Evolutionary conservation across 92 coral and sea anemone genomes (phyloP).

Genomic region (Micromussa lordhowensis): DNA sequence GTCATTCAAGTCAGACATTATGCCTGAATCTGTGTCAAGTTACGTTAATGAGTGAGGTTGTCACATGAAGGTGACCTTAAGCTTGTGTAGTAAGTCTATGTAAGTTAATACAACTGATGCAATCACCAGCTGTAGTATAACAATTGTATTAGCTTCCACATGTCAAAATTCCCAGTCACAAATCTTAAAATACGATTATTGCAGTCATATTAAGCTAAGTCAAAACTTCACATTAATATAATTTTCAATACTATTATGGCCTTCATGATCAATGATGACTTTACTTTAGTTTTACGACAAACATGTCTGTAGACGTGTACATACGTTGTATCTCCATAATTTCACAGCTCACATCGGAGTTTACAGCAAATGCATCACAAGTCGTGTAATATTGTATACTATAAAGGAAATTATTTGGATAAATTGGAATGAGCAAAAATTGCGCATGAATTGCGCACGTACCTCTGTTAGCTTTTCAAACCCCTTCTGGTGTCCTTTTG

Average conservation of each 20-base stretch:
- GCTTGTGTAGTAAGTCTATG: not conserved
- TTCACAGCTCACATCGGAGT: not conserved
- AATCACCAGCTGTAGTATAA: not conserved
- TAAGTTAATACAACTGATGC: not conserved
- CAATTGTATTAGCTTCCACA: not conserved
- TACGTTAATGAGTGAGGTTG: not conserved
- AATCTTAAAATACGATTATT: not conserved
- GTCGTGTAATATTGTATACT: not conserved
- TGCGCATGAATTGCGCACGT: not conserved
- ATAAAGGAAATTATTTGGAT: not conserved
- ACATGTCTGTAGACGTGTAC: not conserved
- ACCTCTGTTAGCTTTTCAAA: conserved; percentile 98
- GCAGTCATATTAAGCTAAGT: not conserved
- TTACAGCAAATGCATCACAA: not conserved
- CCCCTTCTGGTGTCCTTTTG: conserved; percentile 99
- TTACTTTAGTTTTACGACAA: no score
- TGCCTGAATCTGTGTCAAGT: not conserved
- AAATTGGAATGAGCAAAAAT: not conserved
- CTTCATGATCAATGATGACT: not conserved
- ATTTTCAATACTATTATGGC: not conserved
- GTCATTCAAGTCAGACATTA: no score
- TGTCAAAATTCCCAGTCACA: not conserved
- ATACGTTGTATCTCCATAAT: not conserved
- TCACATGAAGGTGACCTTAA: not conserved
- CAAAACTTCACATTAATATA: not conserved